Percentiles rank a stretch among this genome's conserved stretches.
These are phyloP conservation scores for Uloborus plumipes DNA, from an alignment of 2,888 invertebrate species.

Conservation along the genomic window DNA sequence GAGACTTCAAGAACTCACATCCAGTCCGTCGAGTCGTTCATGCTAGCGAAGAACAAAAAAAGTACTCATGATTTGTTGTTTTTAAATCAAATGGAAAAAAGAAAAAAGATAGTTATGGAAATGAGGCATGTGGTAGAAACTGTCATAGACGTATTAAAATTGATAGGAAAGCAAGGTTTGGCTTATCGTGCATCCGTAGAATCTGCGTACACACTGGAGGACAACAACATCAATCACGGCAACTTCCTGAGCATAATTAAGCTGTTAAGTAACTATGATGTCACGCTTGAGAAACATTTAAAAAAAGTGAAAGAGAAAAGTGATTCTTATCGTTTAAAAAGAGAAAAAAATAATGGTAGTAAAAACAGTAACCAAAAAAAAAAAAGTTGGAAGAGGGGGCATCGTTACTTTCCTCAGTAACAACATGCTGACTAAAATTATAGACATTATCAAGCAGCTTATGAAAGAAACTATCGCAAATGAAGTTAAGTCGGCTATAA, in stretches of 20 bases:
- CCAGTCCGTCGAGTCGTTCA: background rate
- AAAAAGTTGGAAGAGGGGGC: background rate
- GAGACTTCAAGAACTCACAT: slow-evolving; percentile 1
- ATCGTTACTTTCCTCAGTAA: background rate
- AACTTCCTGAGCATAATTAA: background rate
- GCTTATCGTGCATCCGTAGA: slow-evolving; percentile 10
- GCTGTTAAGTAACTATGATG: background rate
- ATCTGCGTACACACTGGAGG: background rate
- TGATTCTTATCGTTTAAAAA: no score
- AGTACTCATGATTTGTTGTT: slow-evolving; percentile 1
- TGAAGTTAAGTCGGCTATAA: background rate
- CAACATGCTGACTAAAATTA: background rate
- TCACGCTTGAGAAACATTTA: background rate
- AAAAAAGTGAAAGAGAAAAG: background rate
- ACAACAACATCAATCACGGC: background rate
- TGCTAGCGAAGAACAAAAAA: background rate
- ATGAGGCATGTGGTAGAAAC: background rate
- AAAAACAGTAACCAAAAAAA: no score
- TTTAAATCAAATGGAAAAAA: background rate
- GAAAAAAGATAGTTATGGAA: background rate
- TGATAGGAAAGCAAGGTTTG: slow-evolving; percentile 10
- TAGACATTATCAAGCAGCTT: background rate
- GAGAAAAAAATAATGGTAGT: no score
- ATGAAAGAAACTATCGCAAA: background rate
- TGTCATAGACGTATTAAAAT: slow-evolving; percentile 1